Conservation (phyloP, 2,888 invertebrate species). For the Rapana venosa region DNA sequence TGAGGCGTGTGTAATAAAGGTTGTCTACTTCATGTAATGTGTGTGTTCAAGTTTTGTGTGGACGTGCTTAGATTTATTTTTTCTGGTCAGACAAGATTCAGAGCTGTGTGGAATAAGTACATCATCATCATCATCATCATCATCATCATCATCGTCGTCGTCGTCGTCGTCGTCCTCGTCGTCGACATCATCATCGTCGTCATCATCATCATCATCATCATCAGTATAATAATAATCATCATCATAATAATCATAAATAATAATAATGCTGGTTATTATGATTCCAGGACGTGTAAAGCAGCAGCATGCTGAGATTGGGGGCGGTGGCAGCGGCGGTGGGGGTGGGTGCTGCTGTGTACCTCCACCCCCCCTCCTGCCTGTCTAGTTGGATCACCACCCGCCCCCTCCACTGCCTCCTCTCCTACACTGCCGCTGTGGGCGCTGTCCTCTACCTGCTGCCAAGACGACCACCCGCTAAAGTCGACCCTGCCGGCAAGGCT, state of each 20-base stretch:
- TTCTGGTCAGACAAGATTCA: too few species aligned
- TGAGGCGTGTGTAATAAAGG: too few species aligned
- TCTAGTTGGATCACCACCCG: background rate
- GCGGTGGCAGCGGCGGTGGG: conserved; percentile 30
- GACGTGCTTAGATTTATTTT: too few species aligned
- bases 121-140: background rate
- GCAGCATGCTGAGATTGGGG: background rate
- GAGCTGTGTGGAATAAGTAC: too few species aligned
- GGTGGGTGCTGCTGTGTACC: conserved; percentile 28
- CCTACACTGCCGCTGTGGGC: background rate
- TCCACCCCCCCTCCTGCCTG: conserved; percentile 24
- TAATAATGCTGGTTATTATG: background rate
- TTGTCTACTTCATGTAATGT: too few species aligned
- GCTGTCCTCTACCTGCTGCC: background rate
- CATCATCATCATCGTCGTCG: background rate
- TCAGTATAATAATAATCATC: background rate
- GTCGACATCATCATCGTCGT: background rate
- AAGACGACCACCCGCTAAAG: background rate
- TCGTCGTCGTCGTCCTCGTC: background rate
- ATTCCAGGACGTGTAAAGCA: background rate
- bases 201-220: conserved; percentile 20
- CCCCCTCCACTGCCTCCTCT: conserved; percentile 20
- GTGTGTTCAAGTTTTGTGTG: too few species aligned
- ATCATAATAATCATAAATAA: background rate
- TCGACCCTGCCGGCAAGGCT: conserved; percentile 50